Conservation (phyloP, 2,797 vertebrate species). For the Sphaeramia orbicularis region DNA sequence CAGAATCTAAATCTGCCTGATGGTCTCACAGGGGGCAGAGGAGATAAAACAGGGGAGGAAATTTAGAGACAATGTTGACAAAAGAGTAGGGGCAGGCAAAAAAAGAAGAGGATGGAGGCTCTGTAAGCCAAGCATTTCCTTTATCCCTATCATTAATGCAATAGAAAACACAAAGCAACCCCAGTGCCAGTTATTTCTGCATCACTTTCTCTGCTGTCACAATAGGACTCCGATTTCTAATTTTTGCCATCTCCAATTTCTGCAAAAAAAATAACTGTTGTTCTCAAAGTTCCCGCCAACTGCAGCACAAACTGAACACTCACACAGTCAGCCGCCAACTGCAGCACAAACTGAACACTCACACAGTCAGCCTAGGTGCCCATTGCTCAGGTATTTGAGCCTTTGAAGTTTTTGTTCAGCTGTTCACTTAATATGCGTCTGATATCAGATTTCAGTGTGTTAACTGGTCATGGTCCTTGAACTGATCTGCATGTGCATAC, state of each 20-base stretch:
- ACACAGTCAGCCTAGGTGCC: no score
- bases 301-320: background rate
- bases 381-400: no score
- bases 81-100: background rate
- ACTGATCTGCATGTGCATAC: no score
- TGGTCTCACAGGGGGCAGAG: slow-evolving; percentile 16
- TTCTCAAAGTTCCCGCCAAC: background rate
- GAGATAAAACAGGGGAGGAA: slow-evolving; percentile 31
- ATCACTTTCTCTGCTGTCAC: background rate
- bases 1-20: slow-evolving; percentile 16
- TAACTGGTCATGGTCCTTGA: no score
- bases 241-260: background rate
- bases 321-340: background rate
- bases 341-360: background rate
- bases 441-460: no score
- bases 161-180: slow-evolving; percentile 2
- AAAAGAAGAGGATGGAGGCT: background rate
- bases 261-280: background rate
- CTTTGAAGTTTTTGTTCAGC: no score
- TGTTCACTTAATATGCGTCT: no score
- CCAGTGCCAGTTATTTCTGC: background rate
- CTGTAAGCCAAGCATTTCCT: no score
- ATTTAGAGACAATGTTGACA: slow-evolving; percentile 13
- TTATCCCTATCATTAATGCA: background rate
- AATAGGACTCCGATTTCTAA: slow-evolving; percentile 2